Base-by-base conservation (phyloP, 2,888 invertebrate genomes). In the Orthonychiurus folsomi region DNA sequence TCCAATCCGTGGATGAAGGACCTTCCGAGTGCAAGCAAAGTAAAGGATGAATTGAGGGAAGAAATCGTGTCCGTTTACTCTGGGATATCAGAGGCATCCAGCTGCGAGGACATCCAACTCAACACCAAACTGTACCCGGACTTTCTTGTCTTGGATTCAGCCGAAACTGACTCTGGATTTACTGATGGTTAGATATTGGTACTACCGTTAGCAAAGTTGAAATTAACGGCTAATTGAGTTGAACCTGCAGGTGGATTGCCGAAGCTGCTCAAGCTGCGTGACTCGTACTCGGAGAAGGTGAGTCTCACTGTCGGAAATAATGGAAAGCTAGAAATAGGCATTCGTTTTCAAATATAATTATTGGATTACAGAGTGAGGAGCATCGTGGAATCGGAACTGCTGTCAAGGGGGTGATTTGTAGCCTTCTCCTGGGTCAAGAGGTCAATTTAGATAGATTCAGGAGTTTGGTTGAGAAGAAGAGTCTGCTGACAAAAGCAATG, bases 401-500 rank as follows among this genome's bases (percentile, higher is more conserved):
- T 37, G 76, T 80, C 18, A 79, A 81, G 60, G 78, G 79, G 56
- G 80, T 81, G 0, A 76, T 83, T 37, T 77, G 77, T 69, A 79
- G 78, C 73, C 80, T 83, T 74, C 75, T 82, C 61, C 73, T 80
- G 27, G 81, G 81, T 0, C 77, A 80, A 56, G 78, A 80, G 3
- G 80, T 78, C 71, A 77, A 80, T 1, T 74, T 83, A 53, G 80
- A 81, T 73, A 74, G 76, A 27, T 89, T 77, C 79, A 82, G 75
- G 67, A 79, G 79, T 12, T 71, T 79, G 21, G 74, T 74, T 52
- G 85, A 84, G 69, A 91, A 91, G 77, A 83, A 84, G 48, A 80
- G 83, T 63, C 75, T 91, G 18, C 75, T 91, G 9, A 86, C 89
- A 74, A 84, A 84, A 64, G 85, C 89, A 0, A 78, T 89, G 28